Base-by-base conservation (phyloP, 2,113 vertebrate species). In the Megaceryle maxima region DNA sequence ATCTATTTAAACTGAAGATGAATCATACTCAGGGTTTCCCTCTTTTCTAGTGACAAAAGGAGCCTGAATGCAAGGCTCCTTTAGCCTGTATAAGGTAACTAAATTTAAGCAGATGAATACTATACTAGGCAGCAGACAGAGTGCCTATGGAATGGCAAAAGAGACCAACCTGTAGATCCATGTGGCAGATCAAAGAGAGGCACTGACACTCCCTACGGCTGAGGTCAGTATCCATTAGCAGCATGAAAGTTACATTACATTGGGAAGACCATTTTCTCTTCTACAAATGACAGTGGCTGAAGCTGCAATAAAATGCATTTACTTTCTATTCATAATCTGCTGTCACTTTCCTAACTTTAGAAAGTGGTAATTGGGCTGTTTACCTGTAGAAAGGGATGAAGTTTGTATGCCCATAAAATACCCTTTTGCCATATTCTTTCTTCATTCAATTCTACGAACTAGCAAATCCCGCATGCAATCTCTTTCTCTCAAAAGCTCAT, bases 181-280 rank as follows among this genome's bases (percentile, higher is more conserved):
- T 0, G 0, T 2, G 48, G 46, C 43, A 74, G 67, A 25, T 66
- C 64, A 86, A 37, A 56, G 24, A 77, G 19, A 48, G 29, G 37
- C 59, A 67, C 0, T 70, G 33, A n/a, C 1, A 1, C 29, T 77
- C 21, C 22, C 67, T 68, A 5, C 3, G 6, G 55, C 37, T 5
- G 3, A 81, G 25, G 43, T 55, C 60, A 43, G 16, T 41, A 69
- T 19, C n/a, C 43, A 81, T 48, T 16, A 62, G 43, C 28, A 70
- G 79, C 8, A 2, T 13, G 5, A 31, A 50, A 72, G 59, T 46
- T 33, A 87, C 8, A 12, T 7, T 64, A 64, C 41, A 46, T 8
- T 2, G 0, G 24, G 28, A 94, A 83, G 41, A 53, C 28, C 46
- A 6, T 75, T 84, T 72, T 79, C 64, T 78, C 29, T 59, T 75